phyloP scores from a whole-genome alignment of 2,888 invertebrate genomes.

The Dasypogon diadema region DNA sequence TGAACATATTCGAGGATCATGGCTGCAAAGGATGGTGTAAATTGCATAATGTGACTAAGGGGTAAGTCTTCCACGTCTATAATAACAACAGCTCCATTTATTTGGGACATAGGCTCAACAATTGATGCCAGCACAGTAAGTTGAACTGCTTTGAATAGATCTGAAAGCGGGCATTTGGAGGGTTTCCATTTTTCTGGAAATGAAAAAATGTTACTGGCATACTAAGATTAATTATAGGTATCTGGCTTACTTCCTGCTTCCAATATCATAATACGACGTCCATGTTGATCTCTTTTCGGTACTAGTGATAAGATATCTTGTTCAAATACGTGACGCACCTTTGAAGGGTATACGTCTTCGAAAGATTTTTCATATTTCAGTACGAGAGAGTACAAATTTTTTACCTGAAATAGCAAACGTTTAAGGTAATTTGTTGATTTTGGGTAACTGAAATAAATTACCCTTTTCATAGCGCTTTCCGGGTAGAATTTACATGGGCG shows the following conservation, averaged over 20 bases:
- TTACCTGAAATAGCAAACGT: background rate
- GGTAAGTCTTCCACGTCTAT: slow-evolving; percentile 82
- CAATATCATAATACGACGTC: slow-evolving; percentile 77
- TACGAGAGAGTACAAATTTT: slow-evolving; percentile 71
- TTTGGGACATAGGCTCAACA: slow-evolving; percentile 83
- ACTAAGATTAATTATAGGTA: background rate
- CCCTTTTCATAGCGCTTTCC: slow-evolving; percentile 81
- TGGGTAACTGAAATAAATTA: slow-evolving; percentile 63
- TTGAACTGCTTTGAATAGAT: slow-evolving; percentile 79
- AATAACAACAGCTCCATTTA: slow-evolving; percentile 79
- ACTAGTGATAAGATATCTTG: slow-evolving; percentile 77
- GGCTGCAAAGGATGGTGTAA: slow-evolving; percentile 82
- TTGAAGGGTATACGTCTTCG: slow-evolving; percentile 73
- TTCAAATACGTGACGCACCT: slow-evolving; percentile 74
- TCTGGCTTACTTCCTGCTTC: slow-evolving; percentile 77
- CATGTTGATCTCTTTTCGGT: slow-evolving; percentile 77
- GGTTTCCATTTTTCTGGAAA: slow-evolving; percentile 80
- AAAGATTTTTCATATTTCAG: slow-evolving; percentile 74
- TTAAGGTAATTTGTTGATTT: background rate
- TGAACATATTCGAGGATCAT: slow-evolving; percentile 80
- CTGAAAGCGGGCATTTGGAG: slow-evolving; percentile 74
- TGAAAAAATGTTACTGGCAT: background rate
- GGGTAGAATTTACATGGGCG: slow-evolving; percentile 90
- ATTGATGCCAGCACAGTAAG: slow-evolving; percentile 80
- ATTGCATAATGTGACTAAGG: slow-evolving; percentile 79